A percentile compares a stretch with the other conserved stretches of the same genome.
phyloP scores from a whole-genome alignment of 2,797 vertebrate genomes.

The Vespertilio murinus region DNA sequence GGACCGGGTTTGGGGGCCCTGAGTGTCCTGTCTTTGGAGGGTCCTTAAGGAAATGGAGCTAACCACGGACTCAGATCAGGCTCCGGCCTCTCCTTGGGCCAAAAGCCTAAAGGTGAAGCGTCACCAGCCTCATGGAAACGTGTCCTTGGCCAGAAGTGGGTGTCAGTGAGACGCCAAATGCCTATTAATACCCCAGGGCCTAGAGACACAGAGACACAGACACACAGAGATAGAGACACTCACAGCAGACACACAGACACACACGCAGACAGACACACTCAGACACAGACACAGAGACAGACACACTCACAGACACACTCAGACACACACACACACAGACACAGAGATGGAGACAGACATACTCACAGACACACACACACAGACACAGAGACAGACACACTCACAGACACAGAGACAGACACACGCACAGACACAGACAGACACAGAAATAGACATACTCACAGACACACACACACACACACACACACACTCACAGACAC shows the following conservation, averaged over 20 bases:
- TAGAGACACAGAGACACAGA: background rate
- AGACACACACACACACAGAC: background rate
- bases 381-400: background rate
- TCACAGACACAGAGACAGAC: background rate
- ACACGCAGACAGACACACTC: background rate
- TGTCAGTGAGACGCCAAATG: background rate
- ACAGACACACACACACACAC: too few relatives aligned
- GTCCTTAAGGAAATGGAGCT: background rate
- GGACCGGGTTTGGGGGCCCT: background rate
- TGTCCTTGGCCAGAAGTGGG: background rate
- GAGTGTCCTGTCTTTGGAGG: background rate
- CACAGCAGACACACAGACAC: background rate
- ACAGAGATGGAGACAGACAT: background rate
- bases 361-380: background rate
- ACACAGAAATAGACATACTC: background rate
- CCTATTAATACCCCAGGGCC: background rate
- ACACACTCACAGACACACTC: background rate
- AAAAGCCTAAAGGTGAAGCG: background rate
- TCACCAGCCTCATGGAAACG: background rate
- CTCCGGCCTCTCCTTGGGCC: background rate
- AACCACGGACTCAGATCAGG: background rate
- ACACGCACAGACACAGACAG: too few relatives aligned
- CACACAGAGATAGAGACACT: background rate
- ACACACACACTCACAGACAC: too few relatives aligned
- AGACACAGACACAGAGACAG: background rate